A percentile compares a stretch with the other conserved stretches of the same genome.
Conservation (phyloP, 1,140 invertebrate genomes). For the Caenorhabditis inopinata region DNA sequence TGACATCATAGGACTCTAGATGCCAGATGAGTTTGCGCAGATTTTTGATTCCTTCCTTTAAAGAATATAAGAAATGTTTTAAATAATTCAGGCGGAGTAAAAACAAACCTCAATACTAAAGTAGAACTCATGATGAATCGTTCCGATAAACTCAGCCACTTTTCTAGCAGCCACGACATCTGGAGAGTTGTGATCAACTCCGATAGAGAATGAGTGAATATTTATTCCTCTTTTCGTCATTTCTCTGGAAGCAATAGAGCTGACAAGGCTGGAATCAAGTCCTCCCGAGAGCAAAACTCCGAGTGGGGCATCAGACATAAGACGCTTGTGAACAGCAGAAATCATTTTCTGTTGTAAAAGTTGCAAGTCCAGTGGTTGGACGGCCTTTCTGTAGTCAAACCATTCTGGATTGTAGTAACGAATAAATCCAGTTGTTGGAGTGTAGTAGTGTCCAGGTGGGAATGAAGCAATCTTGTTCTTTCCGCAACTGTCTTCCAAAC, state of each 20-base stretch:
- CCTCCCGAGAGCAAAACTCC: constrained; percentile 64
- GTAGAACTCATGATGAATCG: constrained; percentile 62
- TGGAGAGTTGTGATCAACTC: constrained; percentile 58
- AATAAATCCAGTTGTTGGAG: constrained; percentile 58
- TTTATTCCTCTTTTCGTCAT: constrained; percentile 52
- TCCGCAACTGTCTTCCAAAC: constrained; percentile 57
- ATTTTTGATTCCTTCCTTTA: constrained; percentile 58
- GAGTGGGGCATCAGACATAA: constrained; percentile 66
- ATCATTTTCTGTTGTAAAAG: constrained; percentile 55
- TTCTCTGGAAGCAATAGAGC: constrained; percentile 61
- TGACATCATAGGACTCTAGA: constrained; percentile 65
- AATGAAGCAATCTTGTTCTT: constrained; percentile 51
- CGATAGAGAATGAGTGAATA: constrained; percentile 62
- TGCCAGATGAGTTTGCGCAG: constrained; percentile 62
- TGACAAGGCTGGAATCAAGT: constrained; percentile 64
- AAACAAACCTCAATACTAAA: constrained; percentile 56
- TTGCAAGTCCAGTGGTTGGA: constrained; percentile 45
- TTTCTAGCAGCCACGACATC: constrained; percentile 62
- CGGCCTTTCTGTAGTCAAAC: constrained; percentile 50
- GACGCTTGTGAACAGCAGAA: constrained; percentile 57
- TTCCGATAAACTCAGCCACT: constrained; percentile 61
- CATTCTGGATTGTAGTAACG: constrained; percentile 64
- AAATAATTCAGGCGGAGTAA: neutral
- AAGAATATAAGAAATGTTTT: neutral
- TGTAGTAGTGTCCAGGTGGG: constrained; percentile 62